phyloP scores from a whole-genome alignment of 1,140 invertebrate genomes.

The Diploscapter pachys region DNA sequence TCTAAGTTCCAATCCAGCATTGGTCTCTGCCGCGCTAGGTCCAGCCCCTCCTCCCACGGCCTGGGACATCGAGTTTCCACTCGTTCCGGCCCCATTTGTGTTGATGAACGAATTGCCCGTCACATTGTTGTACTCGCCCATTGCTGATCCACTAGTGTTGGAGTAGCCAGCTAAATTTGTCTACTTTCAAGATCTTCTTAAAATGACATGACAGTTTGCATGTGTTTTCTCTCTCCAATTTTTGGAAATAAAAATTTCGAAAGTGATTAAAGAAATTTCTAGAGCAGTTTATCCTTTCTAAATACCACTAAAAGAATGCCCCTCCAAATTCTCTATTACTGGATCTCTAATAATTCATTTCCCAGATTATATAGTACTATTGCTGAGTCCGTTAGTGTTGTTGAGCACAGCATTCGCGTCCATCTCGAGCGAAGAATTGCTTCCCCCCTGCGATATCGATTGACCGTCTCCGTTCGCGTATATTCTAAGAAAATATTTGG shows the following conservation, averaged over 20 bases:
- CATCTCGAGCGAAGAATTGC: constrained; percentile 21
- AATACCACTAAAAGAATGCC: too few species aligned
- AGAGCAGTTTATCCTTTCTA: too few species aligned
- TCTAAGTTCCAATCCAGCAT: constrained; percentile 16
- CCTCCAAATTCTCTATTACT: too few species aligned
- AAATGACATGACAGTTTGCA: not conserved
- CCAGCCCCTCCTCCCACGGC: constrained; percentile 15
- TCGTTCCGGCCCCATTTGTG: constrained; percentile 8
- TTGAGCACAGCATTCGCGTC: constrained; percentile 14
- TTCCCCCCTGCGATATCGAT: not conserved
- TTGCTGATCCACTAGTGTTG: constrained; percentile 18
- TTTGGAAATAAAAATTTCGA: too few species aligned
- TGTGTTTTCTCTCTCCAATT: too few species aligned
- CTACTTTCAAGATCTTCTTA: not conserved
- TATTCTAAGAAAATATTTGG: constrained; percentile 12
- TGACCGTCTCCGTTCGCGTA: constrained; percentile 16
- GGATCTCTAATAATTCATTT: too few species aligned
- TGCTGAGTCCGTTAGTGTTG: constrained; percentile 19
- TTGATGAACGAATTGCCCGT: constrained; percentile 32
- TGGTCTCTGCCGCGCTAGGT: constrained; percentile 22
- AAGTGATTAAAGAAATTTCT: too few species aligned
- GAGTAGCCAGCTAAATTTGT: constrained; percentile 21
- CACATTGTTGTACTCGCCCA: constrained; percentile 28
- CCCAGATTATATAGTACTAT: not conserved
- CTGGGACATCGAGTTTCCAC: constrained; percentile 19